Evolutionary conservation across 2,797 vertebrate genomes (phyloP), one percentile per base, ranked within the genome.

Genomic region (Prunella strophiata): DNA sequence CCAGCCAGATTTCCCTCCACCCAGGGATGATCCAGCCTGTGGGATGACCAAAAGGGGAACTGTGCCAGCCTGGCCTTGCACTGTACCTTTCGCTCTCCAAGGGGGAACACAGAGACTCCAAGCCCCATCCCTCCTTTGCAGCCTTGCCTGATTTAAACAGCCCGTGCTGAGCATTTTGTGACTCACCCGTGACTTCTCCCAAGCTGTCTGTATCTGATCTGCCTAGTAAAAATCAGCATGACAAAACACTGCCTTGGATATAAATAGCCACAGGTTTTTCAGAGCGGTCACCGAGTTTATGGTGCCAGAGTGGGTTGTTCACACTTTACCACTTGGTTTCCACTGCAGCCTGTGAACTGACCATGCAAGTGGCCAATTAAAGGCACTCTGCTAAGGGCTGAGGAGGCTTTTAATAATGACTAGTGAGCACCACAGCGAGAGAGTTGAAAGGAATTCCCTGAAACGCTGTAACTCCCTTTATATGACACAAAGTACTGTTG

Each of bases 311-410:
- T 61, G 2, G 1, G 51, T 13, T 91, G 83, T 96, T 96, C 89
- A 93, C 96, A 95, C 94, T 90, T 95, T 13, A 29, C 96, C 93
- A 94, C 93, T 95, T 95, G 96, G 79, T 73, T 93, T 91, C 96
- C 88, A 90, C 77, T 1, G 0, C 42, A 19, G 89, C 67, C 13
- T 68, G 94, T 90, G 92, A 95, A 95, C 88, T 90, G 93, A 51
- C 71, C 89, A 68, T 5, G 83, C 89, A 77, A 96, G 85, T 71
- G 83, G 90, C 65, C 94, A 94, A 95, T 95, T 95, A 93, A 96
- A 96, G 85, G 40, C 59, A 79, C 63, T 84, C 85, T 93, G 93
- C 77, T 92, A 95, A 96, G 54, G 59, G 47, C 17, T 36, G 52
- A 52, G 80, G 76, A 88, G 71, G 11, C 93, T 94, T 97, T 94